Evolutionary conservation across 1,140 invertebrate species (phyloP).

Genomic region (Maniola jurtina): DNA sequence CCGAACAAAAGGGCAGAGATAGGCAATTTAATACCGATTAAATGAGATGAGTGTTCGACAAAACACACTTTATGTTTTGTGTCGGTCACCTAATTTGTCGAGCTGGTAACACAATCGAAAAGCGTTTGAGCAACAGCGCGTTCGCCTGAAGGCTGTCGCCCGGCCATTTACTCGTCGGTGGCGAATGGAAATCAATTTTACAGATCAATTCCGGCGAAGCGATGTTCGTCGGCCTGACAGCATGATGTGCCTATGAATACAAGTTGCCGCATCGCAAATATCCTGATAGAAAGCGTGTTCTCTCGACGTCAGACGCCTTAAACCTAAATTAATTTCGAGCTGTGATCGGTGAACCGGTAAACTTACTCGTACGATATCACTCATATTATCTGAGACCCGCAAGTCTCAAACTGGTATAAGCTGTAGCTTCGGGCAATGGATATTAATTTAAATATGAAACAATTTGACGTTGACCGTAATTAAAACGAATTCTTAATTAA

Average conservation of each 20-base stretch:
- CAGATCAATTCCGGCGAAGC: constrained; percentile 51
- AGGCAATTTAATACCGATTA: constrained; percentile 8
- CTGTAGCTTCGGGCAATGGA: background rate
- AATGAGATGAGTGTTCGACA: constrained; percentile 6
- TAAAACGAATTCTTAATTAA: constrained; percentile 15
- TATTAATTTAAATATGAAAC: constrained; percentile 5
- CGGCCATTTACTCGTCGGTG: constrained; percentile 46
- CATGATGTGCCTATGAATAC: constrained; percentile 56
- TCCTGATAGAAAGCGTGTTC: constrained; percentile 39
- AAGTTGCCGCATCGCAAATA: constrained; percentile 58
- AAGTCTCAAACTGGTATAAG: constrained; percentile 20
- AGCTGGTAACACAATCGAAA: constrained; percentile 20
- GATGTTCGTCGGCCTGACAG: constrained; percentile 44
- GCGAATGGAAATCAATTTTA: constrained; percentile 66
- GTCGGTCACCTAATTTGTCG: constrained; percentile 12
- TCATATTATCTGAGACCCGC: constrained; percentile 50
- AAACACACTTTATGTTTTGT: constrained; percentile 8
- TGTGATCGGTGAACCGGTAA: constrained; percentile 57
- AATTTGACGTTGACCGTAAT: constrained; percentile 7
- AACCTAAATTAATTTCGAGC: constrained; percentile 68
- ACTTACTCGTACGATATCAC: constrained; percentile 47
- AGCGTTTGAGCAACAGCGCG: constrained; percentile 15
- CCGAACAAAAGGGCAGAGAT: background rate
- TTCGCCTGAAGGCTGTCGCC: constrained; percentile 26
- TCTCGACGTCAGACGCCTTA: constrained; percentile 43